Percentiles rank a stretch among this genome's conserved stretches.
These are phyloP conservation scores for Puffinus mauretanicus DNA, from an alignment of 2,113 vertebrate species.

Conservation along the genomic window DNA sequence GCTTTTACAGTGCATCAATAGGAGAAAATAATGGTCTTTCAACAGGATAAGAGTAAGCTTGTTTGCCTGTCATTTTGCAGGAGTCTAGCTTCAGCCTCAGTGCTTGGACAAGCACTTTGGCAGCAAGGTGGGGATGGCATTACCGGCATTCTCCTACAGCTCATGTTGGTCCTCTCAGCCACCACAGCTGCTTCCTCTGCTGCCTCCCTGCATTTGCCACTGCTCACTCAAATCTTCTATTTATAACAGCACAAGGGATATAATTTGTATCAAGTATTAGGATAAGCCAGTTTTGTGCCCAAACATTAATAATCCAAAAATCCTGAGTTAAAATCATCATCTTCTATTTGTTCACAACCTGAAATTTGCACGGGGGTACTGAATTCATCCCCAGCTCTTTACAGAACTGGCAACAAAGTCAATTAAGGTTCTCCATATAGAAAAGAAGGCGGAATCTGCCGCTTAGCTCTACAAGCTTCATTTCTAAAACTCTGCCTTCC, in stretches of 20 bases:
- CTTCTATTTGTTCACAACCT: neutral
- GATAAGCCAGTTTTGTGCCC: neutral
- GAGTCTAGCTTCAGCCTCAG: neutral
- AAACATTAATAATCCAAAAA: neutral
- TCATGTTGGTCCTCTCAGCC: neutral
- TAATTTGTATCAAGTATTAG: neutral
- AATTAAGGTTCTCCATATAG: neutral
- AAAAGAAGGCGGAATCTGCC: neutral
- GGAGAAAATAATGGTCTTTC: neutral
- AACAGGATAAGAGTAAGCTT: neutral
- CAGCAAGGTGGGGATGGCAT: neutral
- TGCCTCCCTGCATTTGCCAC: neutral
- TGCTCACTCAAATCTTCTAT: neutral
- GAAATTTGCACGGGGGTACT: neutral
- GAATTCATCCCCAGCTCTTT: neutral
- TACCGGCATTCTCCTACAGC: neutral
- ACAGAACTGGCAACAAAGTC: neutral
- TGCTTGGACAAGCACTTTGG: neutral
- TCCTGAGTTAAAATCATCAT: neutral
- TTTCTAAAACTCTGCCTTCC: constrained; percentile 1
- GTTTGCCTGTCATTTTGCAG: neutral
- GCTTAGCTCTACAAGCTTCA: neutral
- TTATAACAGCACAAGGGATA: neutral
- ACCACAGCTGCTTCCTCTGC: neutral
- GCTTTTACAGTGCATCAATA: neutral